Percentiles rank a stretch among this genome's conserved stretches.
phyloP scores from a whole-genome alignment of 2,888 invertebrate species.

The Lepidonotus clava region DNA sequence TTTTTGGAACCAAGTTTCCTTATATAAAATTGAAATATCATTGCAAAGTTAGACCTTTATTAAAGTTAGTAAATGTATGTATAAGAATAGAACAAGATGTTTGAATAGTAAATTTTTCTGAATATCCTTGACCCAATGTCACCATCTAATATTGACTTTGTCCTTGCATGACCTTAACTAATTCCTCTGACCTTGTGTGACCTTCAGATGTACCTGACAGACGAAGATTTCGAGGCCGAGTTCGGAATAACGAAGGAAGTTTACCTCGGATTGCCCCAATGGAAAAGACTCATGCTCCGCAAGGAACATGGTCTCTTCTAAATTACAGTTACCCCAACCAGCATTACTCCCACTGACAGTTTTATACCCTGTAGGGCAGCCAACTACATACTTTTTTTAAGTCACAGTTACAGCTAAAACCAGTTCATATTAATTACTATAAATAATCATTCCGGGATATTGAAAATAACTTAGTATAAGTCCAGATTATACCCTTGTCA shows the following conservation, averaged over 20 bases:
- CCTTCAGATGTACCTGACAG: conserved; percentile 69
- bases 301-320: conserved; percentile 70
- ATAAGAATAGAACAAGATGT: no score
- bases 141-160: not conserved
- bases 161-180: not conserved
- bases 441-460: not conserved
- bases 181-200: not conserved
- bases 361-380: not conserved
- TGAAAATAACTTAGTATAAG: no score
- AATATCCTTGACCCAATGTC: not conserved
- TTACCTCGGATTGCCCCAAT: conserved; percentile 65
- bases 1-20: no score
- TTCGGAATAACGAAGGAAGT: conserved; percentile 68
- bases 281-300: conserved; percentile 70
- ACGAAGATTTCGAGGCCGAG: conserved; percentile 70
- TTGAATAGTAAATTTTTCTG: no score
- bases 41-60: no score
- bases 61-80: no score
- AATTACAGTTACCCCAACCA: not conserved
- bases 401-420: no score
- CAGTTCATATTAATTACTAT: not conserved
- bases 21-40: no score
- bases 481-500: no score
- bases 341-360: not conserved
- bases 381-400: no score